These are phyloP conservation scores for Heliconius hermathena DNA, from an alignment of 1,140 invertebrate genomes.

Conservation along the genomic window DNA sequence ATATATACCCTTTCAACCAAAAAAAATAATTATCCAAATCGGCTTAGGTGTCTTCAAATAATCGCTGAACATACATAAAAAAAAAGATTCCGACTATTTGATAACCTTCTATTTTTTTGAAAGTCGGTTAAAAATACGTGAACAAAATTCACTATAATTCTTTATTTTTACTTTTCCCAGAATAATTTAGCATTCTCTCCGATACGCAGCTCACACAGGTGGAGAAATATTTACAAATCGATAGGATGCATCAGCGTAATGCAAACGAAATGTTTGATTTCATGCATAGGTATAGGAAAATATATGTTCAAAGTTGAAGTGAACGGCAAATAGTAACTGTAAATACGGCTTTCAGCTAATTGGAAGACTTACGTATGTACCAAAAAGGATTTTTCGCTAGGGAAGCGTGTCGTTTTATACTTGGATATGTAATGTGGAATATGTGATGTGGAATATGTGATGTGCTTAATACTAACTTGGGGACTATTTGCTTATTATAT, in stretches of 20 bases:
- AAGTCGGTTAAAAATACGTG: too few species aligned
- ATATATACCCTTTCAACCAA: too few species aligned
- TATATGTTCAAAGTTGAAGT: slow-evolving; percentile 23
- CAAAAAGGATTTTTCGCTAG: slow-evolving; percentile 23
- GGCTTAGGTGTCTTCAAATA: too few species aligned
- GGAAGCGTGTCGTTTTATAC: slow-evolving; percentile 10
- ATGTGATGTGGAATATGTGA: neutral
- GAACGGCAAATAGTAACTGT: slow-evolving; percentile 27
- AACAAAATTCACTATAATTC: too few species aligned
- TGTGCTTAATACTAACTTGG: neutral
- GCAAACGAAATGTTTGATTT: slow-evolving; percentile 30
- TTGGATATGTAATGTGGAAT: too few species aligned
- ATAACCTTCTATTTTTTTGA: too few species aligned
- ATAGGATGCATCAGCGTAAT: slow-evolving; percentile 30
- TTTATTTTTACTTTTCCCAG: neutral
- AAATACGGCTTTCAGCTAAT: slow-evolving; percentile 38
- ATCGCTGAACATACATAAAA: too few species aligned
- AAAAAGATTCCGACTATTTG: too few species aligned
- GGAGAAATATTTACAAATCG: slow-evolving; percentile 24
- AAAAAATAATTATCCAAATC: too few species aligned
- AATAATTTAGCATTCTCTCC: neutral
- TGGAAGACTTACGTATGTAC: slow-evolving; percentile 32
- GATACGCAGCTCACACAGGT: slow-evolving; percentile 16
- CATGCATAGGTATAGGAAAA: slow-evolving; percentile 27
- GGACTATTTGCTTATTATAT: neutral